Conservation (phyloP, 2,797 vertebrate genomes). For the Galaxias olidus region DNA sequence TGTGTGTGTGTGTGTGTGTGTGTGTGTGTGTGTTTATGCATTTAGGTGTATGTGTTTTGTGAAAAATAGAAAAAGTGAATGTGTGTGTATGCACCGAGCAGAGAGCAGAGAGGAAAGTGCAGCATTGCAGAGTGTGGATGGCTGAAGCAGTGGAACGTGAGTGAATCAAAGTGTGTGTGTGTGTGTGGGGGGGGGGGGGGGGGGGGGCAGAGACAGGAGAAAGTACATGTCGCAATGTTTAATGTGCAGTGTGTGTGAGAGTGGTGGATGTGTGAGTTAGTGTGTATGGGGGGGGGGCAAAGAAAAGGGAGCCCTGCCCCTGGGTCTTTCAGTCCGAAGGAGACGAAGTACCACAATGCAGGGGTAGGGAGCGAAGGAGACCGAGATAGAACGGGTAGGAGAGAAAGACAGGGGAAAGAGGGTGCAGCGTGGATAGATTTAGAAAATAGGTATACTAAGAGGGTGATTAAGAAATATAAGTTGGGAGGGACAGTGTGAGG, state of each 20-base stretch:
- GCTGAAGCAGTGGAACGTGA: conserved; percentile 21
- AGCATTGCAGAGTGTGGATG: conserved; percentile 17
- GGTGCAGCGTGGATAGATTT: too few relatives aligned
- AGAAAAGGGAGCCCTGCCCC: conserved; percentile 30
- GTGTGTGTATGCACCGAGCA: background rate
- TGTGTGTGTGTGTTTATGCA: conserved; percentile 1
- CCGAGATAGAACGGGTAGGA: background rate
- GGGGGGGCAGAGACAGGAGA: conserved; percentile 15
- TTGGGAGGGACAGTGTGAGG: too few relatives aligned
- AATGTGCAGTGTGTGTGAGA: conserved; percentile 11
- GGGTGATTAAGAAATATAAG: too few relatives aligned
- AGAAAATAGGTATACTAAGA: too few relatives aligned
- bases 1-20: conserved; percentile 27
- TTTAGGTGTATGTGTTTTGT: background rate
- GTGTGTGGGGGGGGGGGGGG: conserved; percentile 8
- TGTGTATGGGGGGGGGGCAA: background rate
- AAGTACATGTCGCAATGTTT: conserved; percentile 12
- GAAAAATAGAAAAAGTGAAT: background rate
- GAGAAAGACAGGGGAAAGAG: too few relatives aligned
- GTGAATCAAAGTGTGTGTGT: conserved; percentile 20
- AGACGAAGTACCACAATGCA: conserved; percentile 33
- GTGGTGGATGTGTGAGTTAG: conserved; percentile 9
- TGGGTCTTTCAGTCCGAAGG: conserved; percentile 37
- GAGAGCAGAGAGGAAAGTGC: conserved; percentile 6
- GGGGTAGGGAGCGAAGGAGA: conserved; percentile 28